Percentiles rank a stretch among this genome's conserved stretches.
These are phyloP conservation scores for Tetranychus urticae DNA, from an alignment of 1,140 invertebrate genomes.

Conservation along the genomic window DNA sequence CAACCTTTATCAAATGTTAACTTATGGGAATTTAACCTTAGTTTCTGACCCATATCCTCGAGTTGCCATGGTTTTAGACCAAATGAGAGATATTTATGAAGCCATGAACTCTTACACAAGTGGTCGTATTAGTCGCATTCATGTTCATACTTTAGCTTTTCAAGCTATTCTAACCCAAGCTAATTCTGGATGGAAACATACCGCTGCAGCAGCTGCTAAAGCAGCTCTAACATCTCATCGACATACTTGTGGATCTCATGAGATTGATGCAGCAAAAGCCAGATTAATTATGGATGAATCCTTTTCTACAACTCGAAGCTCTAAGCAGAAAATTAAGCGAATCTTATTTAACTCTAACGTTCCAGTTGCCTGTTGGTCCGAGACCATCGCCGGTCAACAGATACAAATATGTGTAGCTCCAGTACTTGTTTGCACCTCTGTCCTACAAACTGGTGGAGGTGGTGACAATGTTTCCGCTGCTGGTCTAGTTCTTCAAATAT, in stretches of 20 bases:
- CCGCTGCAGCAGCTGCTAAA: constrained; percentile 51
- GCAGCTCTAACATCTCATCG: constrained; percentile 57
- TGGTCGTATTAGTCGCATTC: constrained; percentile 44
- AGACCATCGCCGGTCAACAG: constrained; percentile 21
- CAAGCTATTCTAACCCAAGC: constrained; percentile 52
- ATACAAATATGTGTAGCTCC: constrained; percentile 56
- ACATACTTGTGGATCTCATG: constrained; percentile 50
- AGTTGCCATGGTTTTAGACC: constrained; percentile 51
- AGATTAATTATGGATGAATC: constrained; percentile 52
- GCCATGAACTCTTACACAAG: constrained; percentile 14
- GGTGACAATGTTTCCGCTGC: constrained; percentile 58
- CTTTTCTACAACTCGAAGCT: constrained; percentile 39
- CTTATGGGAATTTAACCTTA: constrained; percentile 42
- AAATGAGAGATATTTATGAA: constrained; percentile 37
- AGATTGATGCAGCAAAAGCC: constrained; percentile 41
- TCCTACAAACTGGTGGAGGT: constrained; percentile 55
- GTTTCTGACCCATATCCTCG: constrained; percentile 52
- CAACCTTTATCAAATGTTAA: constrained; percentile 42
- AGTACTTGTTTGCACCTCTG: constrained; percentile 55
- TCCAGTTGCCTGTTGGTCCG: constrained; percentile 61
- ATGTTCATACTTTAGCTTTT: constrained; percentile 64
- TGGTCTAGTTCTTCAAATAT: not conserved
- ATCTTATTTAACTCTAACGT: constrained; percentile 32
- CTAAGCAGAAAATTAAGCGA: constrained; percentile 22
- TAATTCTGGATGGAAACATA: constrained; percentile 43